Conservation (phyloP, 2,888 invertebrate species). For the Trichogramma dendrolimi region DNA sequence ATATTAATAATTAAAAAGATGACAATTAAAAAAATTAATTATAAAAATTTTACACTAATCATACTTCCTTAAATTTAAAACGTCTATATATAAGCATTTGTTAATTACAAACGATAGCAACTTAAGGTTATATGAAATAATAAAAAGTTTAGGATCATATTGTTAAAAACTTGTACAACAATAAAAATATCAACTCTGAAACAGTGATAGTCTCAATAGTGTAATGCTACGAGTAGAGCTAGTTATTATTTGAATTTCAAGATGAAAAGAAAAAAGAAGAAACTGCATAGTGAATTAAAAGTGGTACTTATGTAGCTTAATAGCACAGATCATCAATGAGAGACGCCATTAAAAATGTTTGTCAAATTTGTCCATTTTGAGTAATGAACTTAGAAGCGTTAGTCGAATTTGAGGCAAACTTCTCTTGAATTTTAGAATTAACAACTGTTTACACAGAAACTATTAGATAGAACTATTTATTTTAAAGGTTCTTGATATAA, state of each 20-base stretch:
- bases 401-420: too few relatives aligned
- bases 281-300: constrained; percentile 33
- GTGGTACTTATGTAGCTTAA: constrained; percentile 28
- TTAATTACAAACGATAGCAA: constrained; percentile 19
- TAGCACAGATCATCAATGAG: constrained; percentile 27
- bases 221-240: constrained; percentile 8
- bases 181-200: constrained; percentile 28
- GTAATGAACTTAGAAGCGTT: too few relatives aligned
- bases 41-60: constrained; percentile 19
- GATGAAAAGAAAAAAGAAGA: constrained; percentile 24
- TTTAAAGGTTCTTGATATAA: too few relatives aligned
- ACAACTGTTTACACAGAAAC: too few relatives aligned
- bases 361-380: too few relatives aligned
- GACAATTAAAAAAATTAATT: constrained; percentile 27
- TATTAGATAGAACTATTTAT: too few relatives aligned
- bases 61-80: constrained; percentile 23
- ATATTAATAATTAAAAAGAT: constrained; percentile 16
- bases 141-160: constrained; percentile 12
- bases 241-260: constrained; percentile 26
- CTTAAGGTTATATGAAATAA: constrained; percentile 25
- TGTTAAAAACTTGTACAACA: constrained; percentile 27
- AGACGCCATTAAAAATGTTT: constrained; percentile 25
- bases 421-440: too few relatives aligned
- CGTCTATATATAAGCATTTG: constrained; percentile 24
- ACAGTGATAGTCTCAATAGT: constrained; percentile 26